Base-by-base conservation (phyloP, 2,888 invertebrate species). In the Trichacis sp. region DNA sequence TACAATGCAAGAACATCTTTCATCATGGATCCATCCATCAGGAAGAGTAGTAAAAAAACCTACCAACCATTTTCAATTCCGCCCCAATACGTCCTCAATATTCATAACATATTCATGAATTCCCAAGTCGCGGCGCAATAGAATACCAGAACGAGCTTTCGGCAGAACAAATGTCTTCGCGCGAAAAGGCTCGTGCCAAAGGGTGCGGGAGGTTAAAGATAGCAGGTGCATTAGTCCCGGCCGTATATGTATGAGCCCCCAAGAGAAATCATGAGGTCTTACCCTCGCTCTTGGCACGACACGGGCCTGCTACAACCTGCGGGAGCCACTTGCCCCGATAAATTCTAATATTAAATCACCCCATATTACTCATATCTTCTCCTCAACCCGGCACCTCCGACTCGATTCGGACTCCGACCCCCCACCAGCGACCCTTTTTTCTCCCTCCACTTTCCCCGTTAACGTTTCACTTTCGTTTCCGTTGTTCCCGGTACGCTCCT, bases 341-440 rank as follows among this genome's bases (percentile, higher is more conserved):
- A 82, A 82, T 82, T 81, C 79, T 78, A 82, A 82, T 81, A 81
- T 77, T 78, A 77, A 80, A 81, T 81, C 81, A 74, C 73, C 79
- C 77, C 71, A 73, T 74, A 77, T 80, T 80, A 80, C 79, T 80
- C 80, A 80, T 81, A 81, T 79, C 74, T 77, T 56, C 55, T 56
- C 52, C 55, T 59, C 40, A 60, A 56, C 48, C 56, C 46, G 12
- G 54, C 43, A 53, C 60, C 54, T 59, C 43, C 47, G 46, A 60
- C 54, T 55, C 48, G 60, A 54, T 64, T 69, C 45, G 53, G 57
- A 40, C 50, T 43, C 54, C 60, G 54, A 59, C 66, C 66, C 66
- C 48, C 45, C 19, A 45, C 53, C 38, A n/a, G n/a, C 59, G 49
- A 54, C 48, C 48, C 11, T 30, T 20, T 17, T 5, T 40, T 24